These are phyloP conservation scores for Xestia rhomboidea DNA, from an alignment of 2,888 invertebrate species.

Conservation along the genomic window DNA sequence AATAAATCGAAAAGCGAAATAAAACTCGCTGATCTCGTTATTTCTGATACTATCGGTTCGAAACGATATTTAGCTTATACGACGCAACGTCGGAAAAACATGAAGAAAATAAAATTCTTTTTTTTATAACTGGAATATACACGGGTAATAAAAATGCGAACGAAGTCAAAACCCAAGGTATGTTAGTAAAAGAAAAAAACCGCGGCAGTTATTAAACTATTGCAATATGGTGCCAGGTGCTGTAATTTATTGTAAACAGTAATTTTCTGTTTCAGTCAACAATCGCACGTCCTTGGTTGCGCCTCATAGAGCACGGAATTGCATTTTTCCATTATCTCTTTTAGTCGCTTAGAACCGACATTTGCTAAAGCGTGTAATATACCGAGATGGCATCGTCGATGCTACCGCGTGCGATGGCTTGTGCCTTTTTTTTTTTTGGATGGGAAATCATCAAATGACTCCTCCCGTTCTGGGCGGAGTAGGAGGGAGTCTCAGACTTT, in stretches of 20 bases:
- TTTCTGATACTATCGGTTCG: neutral
- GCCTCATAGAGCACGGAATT: neutral
- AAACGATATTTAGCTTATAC: neutral
- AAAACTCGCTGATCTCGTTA: neutral
- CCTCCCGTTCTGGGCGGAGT: too few species aligned
- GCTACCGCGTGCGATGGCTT: too few species aligned
- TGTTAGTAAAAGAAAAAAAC: neutral
- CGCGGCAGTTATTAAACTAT: neutral
- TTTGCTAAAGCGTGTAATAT: too few species aligned
- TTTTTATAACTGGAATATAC: neutral
- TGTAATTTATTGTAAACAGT: neutral
- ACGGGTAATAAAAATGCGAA: neutral
- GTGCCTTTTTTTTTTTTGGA: too few species aligned
- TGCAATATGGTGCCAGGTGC: neutral
- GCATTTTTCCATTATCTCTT: too few species aligned
- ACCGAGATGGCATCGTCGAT: too few species aligned
- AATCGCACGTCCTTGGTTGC: neutral
- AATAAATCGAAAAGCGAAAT: slow-evolving; percentile 1
- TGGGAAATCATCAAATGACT: too few species aligned
- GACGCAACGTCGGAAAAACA: neutral
- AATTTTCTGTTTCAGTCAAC: neutral
- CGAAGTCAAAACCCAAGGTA: neutral
- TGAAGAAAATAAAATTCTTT: neutral
- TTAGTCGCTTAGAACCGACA: too few species aligned
- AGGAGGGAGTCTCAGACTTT: too few species aligned